Conservation (phyloP, 2,113 vertebrate genomes). For the Rhipidura dahli region DNA sequence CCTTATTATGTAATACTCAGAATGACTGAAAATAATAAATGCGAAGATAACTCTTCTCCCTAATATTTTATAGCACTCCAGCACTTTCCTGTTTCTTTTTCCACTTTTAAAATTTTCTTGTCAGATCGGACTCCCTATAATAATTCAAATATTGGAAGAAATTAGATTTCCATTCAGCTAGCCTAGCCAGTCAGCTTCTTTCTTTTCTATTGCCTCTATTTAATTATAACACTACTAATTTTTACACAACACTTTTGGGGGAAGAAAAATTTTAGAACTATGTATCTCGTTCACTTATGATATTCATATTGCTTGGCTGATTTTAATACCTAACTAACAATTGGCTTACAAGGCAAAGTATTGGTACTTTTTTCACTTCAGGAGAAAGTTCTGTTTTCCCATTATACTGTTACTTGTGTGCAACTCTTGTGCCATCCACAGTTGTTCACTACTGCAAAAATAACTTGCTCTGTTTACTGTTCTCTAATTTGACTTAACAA, state of each 20-base stretch:
- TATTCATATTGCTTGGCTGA: not conserved
- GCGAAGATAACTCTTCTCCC: not conserved
- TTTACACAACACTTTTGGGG: not conserved
- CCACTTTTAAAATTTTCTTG: not conserved
- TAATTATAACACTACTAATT: not conserved
- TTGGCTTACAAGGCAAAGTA: not conserved
- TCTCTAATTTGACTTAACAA: not conserved
- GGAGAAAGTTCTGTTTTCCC: not conserved
- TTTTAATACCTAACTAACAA: not conserved
- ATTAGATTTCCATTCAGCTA: not conserved
- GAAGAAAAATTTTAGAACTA: not conserved
- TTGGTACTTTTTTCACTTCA: not conserved
- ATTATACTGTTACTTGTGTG: not conserved
- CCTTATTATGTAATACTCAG: constrained; percentile 3
- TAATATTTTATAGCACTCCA: constrained; percentile 1
- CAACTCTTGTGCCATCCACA: not conserved
- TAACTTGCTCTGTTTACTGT: not conserved
- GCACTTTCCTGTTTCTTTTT: not conserved
- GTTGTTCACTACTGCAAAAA: not conserved
- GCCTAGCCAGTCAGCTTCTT: not conserved
- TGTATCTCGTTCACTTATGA: not conserved
- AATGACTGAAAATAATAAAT: constrained; percentile 28
- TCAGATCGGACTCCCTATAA: not conserved
- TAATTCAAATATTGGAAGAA: not conserved
- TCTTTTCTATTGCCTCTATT: not conserved